Percentiles rank a stretch among this genome's conserved stretches.
Conservation (phyloP, 2,888 invertebrate species). For the Leucania comma region DNA sequence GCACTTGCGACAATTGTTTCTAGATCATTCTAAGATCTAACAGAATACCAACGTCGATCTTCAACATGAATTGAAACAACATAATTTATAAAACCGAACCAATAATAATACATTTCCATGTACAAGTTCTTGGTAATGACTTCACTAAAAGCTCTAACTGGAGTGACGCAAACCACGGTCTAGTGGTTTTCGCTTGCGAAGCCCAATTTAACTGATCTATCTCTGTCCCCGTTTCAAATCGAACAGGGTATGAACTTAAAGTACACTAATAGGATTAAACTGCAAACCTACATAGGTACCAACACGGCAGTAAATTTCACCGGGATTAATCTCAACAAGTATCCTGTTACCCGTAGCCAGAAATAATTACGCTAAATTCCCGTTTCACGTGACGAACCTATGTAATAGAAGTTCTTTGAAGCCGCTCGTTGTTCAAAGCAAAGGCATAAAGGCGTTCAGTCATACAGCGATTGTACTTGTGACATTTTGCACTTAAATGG, state of each 20-base stretch:
- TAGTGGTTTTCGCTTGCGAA: background rate
- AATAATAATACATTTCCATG: background rate
- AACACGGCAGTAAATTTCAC: constrained; percentile 14
- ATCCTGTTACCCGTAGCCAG: constrained; percentile 6
- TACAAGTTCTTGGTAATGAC: background rate
- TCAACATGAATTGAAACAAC: constrained; percentile 1
- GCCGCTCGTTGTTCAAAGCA: constrained; percentile 39
- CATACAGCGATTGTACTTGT: constrained; percentile 40
- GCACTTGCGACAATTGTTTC: constrained; percentile 56
- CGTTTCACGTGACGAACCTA: constrained; percentile 35
- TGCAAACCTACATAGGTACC: background rate
- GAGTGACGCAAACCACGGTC: constrained; percentile 7
- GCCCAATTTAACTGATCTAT: background rate
- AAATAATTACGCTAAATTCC: constrained; percentile 41
- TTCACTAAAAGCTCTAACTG: constrained; percentile 12
- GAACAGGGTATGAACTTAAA: constrained; percentile 4
- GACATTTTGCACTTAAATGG: constrained; percentile 53
- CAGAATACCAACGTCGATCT: background rate
- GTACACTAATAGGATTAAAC: constrained; percentile 10
- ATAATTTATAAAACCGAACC: background rate
- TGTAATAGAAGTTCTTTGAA: constrained; percentile 39
- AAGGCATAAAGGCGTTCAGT: constrained; percentile 43
- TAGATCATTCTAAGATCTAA: constrained; percentile 54
- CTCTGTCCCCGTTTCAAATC: constrained; percentile 3
- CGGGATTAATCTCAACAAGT: constrained; percentile 26